Base-by-base conservation (phyloP, 2,797 vertebrate genomes). In the Enteromius radiatus region DNA sequence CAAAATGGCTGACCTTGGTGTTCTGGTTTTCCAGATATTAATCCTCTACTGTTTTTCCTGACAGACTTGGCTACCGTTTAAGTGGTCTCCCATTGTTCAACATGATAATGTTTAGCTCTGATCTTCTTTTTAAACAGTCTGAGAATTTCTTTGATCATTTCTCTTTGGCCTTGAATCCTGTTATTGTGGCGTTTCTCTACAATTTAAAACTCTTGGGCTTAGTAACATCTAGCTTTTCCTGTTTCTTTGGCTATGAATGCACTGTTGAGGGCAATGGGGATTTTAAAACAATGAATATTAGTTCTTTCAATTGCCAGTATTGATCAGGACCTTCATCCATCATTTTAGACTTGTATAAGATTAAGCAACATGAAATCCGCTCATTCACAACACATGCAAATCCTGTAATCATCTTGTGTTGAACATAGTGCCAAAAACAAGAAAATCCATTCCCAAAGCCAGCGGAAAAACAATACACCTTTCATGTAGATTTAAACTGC, bases 351-450 rank as follows among this genome's bases (percentile, higher is more conserved):
- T 52, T 76, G 56, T 67, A 36, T 80, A 67, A 59, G 21, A 84
- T 33, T 8, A 43, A 65, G 54, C 14, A 63, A 33, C 52, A 75
- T 59, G 14, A 38, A 76, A 31, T 76, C 41, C 11, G 19, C 19
- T 70, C 47, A 86, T 83, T 75, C 82, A 71, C 68, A 83, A 83
- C 78, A 80, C 76, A 84, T 81, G 82, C 45, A 59, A 59, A 77
- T 36, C 65, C 69, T 38, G 17, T 52, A 54, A 81, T 63, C n/a
- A 54, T 65, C 33, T 54, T 15, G 28, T 38, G 33, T 73, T 73
- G 54, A 81, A 49, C 9, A 4, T 11, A 19, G 56, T 14, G 26
- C 41, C 43, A 71, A n/a, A 80, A 59, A 33, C 36, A 47, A 71
- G 17, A 43, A 28, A 56, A 63, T 19, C 17, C 56, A 33, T 26